Evolutionary conservation across 2,113 vertebrate species (phyloP).

Genomic region (Tringa solitaria): DNA sequence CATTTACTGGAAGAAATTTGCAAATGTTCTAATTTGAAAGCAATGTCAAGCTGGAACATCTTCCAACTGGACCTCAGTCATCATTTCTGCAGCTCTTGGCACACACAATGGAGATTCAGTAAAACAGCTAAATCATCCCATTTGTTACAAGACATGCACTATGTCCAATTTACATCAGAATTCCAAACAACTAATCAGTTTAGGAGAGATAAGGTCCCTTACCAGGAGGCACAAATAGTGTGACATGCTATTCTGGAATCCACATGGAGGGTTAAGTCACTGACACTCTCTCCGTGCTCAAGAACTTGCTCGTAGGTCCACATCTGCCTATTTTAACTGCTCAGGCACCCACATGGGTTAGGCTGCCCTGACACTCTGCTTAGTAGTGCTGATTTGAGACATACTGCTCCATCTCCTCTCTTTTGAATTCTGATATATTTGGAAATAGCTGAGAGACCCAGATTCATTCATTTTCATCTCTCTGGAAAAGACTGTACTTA

Average conservation of each 20-base stretch:
- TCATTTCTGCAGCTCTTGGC: slow-evolving; percentile 22
- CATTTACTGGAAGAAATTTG: slow-evolving; percentile 30
- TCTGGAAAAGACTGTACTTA: not conserved
- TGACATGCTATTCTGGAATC: not conserved
- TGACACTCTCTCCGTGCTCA: fast-evolving
- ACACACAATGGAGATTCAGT: not conserved
- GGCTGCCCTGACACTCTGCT: not conserved
- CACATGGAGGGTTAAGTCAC: not conserved
- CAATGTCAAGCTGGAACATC: slow-evolving; percentile 15
- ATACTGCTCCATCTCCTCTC: not conserved
- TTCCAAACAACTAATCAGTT: not conserved
- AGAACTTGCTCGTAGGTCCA: not conserved
- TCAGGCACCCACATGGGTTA: not conserved
- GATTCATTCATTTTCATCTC: not conserved
- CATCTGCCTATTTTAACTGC: not conserved
- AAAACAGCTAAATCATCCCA: slow-evolving; percentile 14
- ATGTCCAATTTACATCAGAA: not conserved
- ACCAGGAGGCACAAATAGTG: not conserved
- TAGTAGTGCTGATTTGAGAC: not conserved
- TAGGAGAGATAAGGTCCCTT: not conserved
- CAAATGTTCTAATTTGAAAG: slow-evolving; percentile 39
- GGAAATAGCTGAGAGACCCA: not conserved
- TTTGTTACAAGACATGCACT: not conserved
- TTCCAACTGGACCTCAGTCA: slow-evolving; percentile 40
- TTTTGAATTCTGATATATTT: not conserved